Evolutionary conservation across 2,113 vertebrate genomes (phyloP).

Genomic region (Synodontis membranacea): DNA sequence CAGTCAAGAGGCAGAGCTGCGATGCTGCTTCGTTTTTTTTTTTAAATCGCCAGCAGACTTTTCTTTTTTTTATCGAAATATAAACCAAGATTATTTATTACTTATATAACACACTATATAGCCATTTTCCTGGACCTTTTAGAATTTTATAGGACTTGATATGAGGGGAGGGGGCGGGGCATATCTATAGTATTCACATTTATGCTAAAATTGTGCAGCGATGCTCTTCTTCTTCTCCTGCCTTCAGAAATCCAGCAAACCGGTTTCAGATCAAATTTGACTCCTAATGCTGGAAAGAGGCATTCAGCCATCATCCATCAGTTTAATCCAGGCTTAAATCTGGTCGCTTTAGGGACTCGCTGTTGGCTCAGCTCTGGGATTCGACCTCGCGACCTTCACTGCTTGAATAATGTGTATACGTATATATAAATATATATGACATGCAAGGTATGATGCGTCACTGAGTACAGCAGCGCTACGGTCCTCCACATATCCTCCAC

Average conservation of each 20-base stretch:
- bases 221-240: background rate
- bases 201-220: conserved; percentile 37
- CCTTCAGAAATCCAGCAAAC: background rate
- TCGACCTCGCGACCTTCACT: background rate
- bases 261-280: background rate
- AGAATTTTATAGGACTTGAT: conserved; percentile 47
- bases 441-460: background rate
- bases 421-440: background rate
- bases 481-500: background rate
- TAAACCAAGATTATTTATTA: conserved; percentile 71
- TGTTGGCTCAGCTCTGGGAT: background rate
- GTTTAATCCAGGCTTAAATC: conserved; percentile 2
- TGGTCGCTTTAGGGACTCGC: background rate
- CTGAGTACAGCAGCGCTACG: background rate
- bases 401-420: background rate
- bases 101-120: conserved; percentile 66
- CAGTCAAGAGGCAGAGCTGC: conserved; percentile 4
- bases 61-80: conserved; percentile 61
- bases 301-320: background rate
- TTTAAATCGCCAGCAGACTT: conserved; percentile 45
- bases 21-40: conserved; percentile 48
- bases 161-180: conserved; percentile 25
- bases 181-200: conserved; percentile 44
- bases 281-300: conserved; percentile 56
- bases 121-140: conserved; percentile 45